Evolutionary conservation across 1,140 invertebrate genomes (phyloP).

Genomic region (Drosophila sturtevanti): DNA sequence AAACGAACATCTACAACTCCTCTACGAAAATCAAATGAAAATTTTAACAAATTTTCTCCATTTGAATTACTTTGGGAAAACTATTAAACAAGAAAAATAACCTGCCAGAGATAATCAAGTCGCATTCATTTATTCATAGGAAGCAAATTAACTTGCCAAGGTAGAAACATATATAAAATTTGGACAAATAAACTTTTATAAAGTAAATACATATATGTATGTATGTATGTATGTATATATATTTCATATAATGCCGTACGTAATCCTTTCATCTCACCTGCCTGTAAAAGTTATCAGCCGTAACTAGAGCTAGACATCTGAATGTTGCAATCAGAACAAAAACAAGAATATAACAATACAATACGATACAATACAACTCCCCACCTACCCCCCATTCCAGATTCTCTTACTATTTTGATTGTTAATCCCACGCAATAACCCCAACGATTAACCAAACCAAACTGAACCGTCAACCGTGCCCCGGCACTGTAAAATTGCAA

Average conservation of each 20-base stretch:
- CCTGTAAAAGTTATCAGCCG: background rate
- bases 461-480: slow-evolving; percentile 17
- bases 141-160: too few species aligned
- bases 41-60: too few species aligned
- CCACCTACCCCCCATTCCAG: background rate
- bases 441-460: slow-evolving; percentile 55
- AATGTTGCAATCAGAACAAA: slow-evolving; percentile 56
- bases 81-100: background rate
- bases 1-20: too few species aligned
- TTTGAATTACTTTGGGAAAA: too few species aligned
- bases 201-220: too few species aligned
- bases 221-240: background rate
- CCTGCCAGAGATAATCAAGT: background rate
- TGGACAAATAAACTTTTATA: background rate
- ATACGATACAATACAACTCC: background rate
- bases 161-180: too few species aligned
- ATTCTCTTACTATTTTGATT: background rate
- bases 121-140: too few species aligned
- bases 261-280: background rate
- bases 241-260: too few species aligned
- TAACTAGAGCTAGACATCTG: slow-evolving; percentile 60
- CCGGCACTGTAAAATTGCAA: slow-evolving; percentile 63
- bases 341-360: slow-evolving; percentile 60
- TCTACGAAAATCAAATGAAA: too few species aligned
- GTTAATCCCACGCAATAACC: slow-evolving; percentile 66